Evolutionary conservation across 2,888 invertebrate species (phyloP).

Genomic region (Trimorus sp.): DNA sequence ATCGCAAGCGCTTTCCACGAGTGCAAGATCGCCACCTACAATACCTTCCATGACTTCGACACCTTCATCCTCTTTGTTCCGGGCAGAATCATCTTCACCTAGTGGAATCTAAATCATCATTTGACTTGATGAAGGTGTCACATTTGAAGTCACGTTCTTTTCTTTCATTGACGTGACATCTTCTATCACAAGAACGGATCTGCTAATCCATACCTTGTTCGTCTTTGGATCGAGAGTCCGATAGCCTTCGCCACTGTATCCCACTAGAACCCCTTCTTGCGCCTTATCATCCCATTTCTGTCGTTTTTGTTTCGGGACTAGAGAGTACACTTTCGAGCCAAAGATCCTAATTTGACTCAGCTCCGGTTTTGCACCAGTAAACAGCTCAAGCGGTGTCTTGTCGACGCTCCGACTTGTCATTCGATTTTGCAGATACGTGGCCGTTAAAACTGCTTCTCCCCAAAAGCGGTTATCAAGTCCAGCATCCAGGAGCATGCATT

Average conservation of each 20-base stretch:
- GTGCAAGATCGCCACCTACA: no score
- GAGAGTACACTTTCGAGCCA: slow-evolving; percentile 25
- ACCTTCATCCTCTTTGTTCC: no score
- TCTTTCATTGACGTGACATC: no score
- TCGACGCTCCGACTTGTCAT: slow-evolving; percentile 9
- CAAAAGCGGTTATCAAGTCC: slow-evolving; percentile 40
- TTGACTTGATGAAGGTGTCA: no score
- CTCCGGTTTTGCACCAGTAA: slow-evolving; percentile 46
- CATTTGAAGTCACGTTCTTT: no score
- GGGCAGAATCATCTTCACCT: no score
- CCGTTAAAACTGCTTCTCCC: slow-evolving; percentile 50
- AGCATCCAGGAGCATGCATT: slow-evolving; percentile 49
- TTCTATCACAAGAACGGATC: slow-evolving; percentile 21
- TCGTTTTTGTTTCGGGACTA: slow-evolving; percentile 12
- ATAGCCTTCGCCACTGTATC: slow-evolving; percentile 45
- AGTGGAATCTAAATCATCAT: no score
- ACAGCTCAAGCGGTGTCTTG: slow-evolving; percentile 42
- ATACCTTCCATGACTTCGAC: no score
- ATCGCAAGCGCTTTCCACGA: no score
- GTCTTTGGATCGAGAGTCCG: slow-evolving; percentile 37
- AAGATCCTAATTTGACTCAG: slow-evolving; percentile 31
- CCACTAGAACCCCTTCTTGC: slow-evolving; percentile 34
- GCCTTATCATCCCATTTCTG: slow-evolving; percentile 49
- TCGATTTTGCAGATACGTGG: slow-evolving; percentile 45
- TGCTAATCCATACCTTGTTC: slow-evolving; percentile 42